phyloP scores from a whole-genome alignment of 2,888 invertebrate species.

The Drosophila phalerata region DNA sequence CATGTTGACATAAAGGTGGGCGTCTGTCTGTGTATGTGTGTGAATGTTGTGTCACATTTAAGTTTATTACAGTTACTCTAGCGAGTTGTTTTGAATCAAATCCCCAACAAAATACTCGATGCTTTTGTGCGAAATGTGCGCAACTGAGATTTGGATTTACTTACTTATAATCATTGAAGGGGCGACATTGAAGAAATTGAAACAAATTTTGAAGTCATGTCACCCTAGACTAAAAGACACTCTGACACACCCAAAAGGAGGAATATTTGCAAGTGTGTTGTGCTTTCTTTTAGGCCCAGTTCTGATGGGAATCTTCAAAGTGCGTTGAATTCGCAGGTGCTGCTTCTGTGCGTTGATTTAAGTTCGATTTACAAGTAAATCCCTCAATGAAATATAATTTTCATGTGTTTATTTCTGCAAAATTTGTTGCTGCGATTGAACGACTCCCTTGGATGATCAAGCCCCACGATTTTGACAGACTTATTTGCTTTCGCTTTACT shows the following conservation, averaged over 20 bases:
- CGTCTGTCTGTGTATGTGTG: neutral
- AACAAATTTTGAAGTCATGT: conserved; percentile 62
- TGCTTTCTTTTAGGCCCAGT: conserved; percentile 7
- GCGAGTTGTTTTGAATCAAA: conserved; percentile 71
- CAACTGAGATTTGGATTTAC: conserved; percentile 62
- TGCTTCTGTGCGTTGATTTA: conserved; percentile 66
- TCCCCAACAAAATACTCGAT: conserved; percentile 74
- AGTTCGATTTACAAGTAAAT: conserved; percentile 76
- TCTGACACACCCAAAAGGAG: neutral
- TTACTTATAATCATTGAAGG: conserved; percentile 45
- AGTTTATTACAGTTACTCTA: conserved; percentile 74
- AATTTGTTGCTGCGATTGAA: conserved; percentile 64
- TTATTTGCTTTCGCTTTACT: conserved; percentile 35
- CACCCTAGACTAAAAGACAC: conserved; percentile 16
- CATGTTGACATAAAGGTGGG: conserved; percentile 40
- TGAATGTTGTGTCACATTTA: conserved; percentile 51
- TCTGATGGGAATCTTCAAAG: conserved; percentile 41
- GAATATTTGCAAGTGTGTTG: neutral
- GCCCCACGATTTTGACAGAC: conserved; percentile 41
- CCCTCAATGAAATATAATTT: conserved; percentile 76
- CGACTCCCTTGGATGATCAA: conserved; percentile 40
- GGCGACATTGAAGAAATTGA: conserved; percentile 57
- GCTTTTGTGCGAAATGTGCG: conserved; percentile 60
- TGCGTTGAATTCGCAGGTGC: conserved; percentile 49
- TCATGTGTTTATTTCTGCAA: conserved; percentile 68